Evolutionary conservation across 2,888 invertebrate species (phyloP), one percentile per base, ranked within the genome.

Genomic region (Calliopum simillimum): DNA sequence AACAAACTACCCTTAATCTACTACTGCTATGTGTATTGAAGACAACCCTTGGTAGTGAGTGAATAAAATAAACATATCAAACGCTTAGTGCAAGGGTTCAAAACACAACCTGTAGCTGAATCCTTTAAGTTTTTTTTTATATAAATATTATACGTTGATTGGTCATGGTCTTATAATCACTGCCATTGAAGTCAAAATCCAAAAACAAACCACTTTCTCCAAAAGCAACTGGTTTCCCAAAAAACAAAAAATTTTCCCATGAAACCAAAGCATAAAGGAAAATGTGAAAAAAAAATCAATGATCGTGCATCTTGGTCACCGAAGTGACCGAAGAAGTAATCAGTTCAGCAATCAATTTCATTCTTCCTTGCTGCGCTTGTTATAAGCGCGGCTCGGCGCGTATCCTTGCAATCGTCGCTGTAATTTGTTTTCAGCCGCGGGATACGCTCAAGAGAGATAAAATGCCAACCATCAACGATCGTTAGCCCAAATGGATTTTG

Each of bases 391-490:
- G 56, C 56, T 33, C 19, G 11, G 13, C 61, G 2, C 62, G 19
- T 46, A 68, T 47, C 49, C 49, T 41, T 14, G 23, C 59, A 41
- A n/a, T 43, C n/a, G 53, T 64, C 64, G 49, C 21, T 64, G 21
- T 53, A 64, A 64, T 53, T 64, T 53, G 64, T 43, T 53, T 64
- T 53, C 41, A 64, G 51, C 64, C 64, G 51, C 64, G 51, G 64
- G 64, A 51, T 43, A 64, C 6, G 19, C 25, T 51, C 25, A 41
- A 25, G 16, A 64, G 16, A n/a, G n/a, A n/a, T n/a, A 16, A 16
- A 51, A 14, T 11, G 14, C 16, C 41, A 64, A 53, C 51, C 33
- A 51, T 53, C 41, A 64, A 53, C 51, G 51, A 51, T 53, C 6
- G 64, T 33, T 33, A 8, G 33, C 33, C 33, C 8, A 8, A 5